Base-by-base conservation (phyloP, 2,113 vertebrate genomes). In the Patagioenas fasciata region DNA sequence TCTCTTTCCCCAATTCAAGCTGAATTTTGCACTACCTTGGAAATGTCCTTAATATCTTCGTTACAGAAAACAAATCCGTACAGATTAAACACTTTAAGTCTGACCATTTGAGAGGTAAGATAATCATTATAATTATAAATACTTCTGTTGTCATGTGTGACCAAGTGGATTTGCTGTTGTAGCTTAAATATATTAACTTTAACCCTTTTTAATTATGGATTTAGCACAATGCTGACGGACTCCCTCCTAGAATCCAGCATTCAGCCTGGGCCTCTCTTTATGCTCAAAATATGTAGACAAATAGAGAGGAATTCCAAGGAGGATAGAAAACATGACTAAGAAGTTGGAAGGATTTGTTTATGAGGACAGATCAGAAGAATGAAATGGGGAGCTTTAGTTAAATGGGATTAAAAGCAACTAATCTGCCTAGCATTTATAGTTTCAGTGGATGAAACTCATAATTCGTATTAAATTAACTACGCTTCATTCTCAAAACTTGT, bases 171-270 rank as follows among this genome's bases (percentile, higher is more conserved):
- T 95, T 2, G 2, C 88, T 91, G 88, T 91, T 92, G 92, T 92
- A 81, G 61, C 69, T 93, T 95, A 95, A 96, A 94, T 95, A 95
- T 93, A 93, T 95, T 97, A 96, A 96, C 91, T 96, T 94, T 93
- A 95, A 96, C 92, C 88, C 92, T 91, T 95, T 96, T 93, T 96
- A 95, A 93, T 94, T 96, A 94, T 13, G 11, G 83, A 96, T 96
- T 93, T 93, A 94, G 58, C 94, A 91, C 91, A 95, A 80, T 82
- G 88, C 77, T 85, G 80, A 81, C 2, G 0, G 86, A 91, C 82
- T 86, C 67, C 50, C 80, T 93, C 58, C 85, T 92, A 80, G 83
- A 95, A 95, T 86, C 61, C 72, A 1, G 15, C 86, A 91, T 93
- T 95, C 96, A 89, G 77, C 25, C 36, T 58, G 93, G 80, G 83